Evolutionary conservation across 1,140 invertebrate genomes (phyloP).

Genomic region (Hyphantria cunea): DNA sequence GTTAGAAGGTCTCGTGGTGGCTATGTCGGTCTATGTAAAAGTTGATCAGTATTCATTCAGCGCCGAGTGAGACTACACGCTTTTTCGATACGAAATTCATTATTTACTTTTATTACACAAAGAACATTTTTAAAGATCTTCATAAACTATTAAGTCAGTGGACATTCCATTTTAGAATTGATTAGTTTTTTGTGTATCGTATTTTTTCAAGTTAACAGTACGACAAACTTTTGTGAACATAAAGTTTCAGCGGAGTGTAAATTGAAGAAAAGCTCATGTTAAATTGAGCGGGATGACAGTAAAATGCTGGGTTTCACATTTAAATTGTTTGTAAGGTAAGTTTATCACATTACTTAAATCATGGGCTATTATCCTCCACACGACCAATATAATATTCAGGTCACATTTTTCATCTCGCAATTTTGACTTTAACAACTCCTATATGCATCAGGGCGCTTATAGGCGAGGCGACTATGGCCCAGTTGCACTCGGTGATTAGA

Average conservation of each 20-base stretch:
- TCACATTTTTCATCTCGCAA: no score
- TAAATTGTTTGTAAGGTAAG: slow-evolving; percentile 11
- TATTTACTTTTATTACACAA: not conserved
- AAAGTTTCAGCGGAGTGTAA: slow-evolving; percentile 16
- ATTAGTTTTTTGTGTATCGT: slow-evolving; percentile 3
- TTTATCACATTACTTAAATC: not conserved
- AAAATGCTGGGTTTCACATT: slow-evolving; percentile 7
- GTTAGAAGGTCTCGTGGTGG: slow-evolving; percentile 27
- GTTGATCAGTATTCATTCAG: slow-evolving; percentile 63
- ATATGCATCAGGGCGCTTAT: no score
- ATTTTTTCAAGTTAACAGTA: slow-evolving; percentile 2
- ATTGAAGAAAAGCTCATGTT: slow-evolving; percentile 9
- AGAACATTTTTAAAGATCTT: not conserved
- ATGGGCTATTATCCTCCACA: no score
- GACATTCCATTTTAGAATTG: not conserved
- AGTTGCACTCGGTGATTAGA: no score
- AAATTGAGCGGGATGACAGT: no score
- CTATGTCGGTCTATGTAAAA: slow-evolving; percentile 38
- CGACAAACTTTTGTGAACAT: slow-evolving; percentile 7
- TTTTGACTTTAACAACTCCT: no score
- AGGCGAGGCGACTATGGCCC: no score
- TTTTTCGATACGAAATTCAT: slow-evolving; percentile 3
- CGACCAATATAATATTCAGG: no score
- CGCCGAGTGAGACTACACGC: slow-evolving; percentile 46
- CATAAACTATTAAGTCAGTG: slow-evolving; percentile 4